Percentiles rank a stretch among this genome's conserved stretches.
Evolutionary conservation across 92 coral and sea anemone genomes (phyloP).

Genomic region (Parazoanthus darwini): DNA sequence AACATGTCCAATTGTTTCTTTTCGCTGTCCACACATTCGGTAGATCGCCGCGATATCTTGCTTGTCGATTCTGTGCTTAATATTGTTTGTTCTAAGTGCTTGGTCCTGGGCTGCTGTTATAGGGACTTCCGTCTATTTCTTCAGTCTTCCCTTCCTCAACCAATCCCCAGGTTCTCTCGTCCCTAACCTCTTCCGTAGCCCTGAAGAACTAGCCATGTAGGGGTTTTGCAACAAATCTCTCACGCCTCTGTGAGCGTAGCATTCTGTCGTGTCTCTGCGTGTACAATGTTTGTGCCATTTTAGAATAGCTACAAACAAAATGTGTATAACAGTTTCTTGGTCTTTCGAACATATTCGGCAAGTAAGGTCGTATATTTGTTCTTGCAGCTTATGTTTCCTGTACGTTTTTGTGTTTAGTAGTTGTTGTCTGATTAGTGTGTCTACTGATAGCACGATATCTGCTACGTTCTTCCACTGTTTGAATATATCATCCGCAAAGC

Average conservation of each 20-base stretch:
- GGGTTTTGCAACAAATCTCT: slow-evolving; percentile 26
- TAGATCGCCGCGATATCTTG: not conserved
- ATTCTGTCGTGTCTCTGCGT: too few relatives aligned
- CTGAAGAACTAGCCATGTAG: slow-evolving; percentile 12
- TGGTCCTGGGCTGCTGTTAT: not conserved
- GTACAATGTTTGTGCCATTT: too few relatives aligned
- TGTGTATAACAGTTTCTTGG: too few relatives aligned
- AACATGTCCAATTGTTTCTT: not conserved
- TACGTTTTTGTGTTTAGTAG: too few relatives aligned
- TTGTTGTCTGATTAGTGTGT: too few relatives aligned
- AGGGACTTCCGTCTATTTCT: not conserved
- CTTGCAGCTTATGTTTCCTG: too few relatives aligned
- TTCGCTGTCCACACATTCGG: not conserved
- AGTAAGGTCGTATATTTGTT: too few relatives aligned
- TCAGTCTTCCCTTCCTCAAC: slow-evolving; percentile 22
- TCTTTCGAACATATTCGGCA: too few relatives aligned
- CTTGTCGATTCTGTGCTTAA: not conserved
- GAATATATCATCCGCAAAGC: too few relatives aligned
- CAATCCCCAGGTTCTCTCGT: slow-evolving; percentile 17
- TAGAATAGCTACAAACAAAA: too few relatives aligned
- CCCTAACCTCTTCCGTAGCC: slow-evolving; percentile 15
- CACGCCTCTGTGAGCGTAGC: slow-evolving; percentile 17
- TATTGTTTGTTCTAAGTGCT: not conserved
- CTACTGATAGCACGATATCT: too few relatives aligned
- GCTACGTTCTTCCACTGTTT: too few relatives aligned